Base-by-base conservation (phyloP, 92 coral and sea anemone species). In the Palythoa grandis region DNA sequence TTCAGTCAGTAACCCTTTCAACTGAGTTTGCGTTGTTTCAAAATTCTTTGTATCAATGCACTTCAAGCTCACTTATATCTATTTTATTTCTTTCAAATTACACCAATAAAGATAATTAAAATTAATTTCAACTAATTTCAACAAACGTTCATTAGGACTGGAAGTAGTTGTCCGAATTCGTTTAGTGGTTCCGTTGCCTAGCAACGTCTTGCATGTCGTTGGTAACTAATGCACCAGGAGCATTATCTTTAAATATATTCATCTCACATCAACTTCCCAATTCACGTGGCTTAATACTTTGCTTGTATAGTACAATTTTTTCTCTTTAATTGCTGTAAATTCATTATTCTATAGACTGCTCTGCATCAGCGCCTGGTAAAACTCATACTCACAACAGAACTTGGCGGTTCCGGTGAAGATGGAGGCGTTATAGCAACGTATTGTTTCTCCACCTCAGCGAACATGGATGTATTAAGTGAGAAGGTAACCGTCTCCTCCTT, bases 371-470 rank as follows among this genome's bases (percentile, higher is more conserved):
- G 85, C 40, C 85, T 72, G n/a, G 79, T 69, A 50, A 75, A 72
- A 60, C 63, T 56, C 75, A 61, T 57, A 77, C 94, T 83, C 82
- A 93, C 94, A 92, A 93, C 78, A 39, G 92, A 58, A 24, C 71
- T 85, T 29, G 91, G 94, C 7, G 98, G 98, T 79, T 88, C 95
- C 65, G 99, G 99, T 11, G 99, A 97, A 78, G 94, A 94, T 16
- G 99, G 99, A 1, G 99, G 97, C 14, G 99, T 97, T 15, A 95
- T 94, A 16, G 96, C 98, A 60, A 97, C 98, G 70, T 97, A 97
- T 82, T 97, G 99, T 58, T 95, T 97, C 89, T 97, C 99, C 1
- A 97, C 97, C 87, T 97, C 98, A 14, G 96, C 96, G 79, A 96
- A 91, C 67, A 96, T 77, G 67, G 91, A 94, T 22, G 91, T 76